phyloP scores from a whole-genome alignment of 1,140 invertebrate genomes.

The Drosophila ananassae region DNA sequence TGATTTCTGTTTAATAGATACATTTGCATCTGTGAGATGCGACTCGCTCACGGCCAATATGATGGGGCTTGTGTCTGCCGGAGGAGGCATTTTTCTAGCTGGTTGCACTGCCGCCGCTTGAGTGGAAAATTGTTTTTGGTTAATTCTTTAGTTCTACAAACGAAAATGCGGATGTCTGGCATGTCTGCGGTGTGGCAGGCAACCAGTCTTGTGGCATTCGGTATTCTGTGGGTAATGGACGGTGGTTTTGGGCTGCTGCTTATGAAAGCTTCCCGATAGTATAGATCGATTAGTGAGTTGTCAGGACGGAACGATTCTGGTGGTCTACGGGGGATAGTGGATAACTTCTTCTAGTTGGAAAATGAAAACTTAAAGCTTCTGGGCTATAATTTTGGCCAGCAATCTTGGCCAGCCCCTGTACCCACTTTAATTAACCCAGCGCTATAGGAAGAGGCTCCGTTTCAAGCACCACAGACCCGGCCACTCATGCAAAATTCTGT shows the following conservation, averaged over 20 bases:
- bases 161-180: slow-evolving; percentile 24
- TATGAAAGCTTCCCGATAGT: not conserved
- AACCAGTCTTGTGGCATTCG: slow-evolving; percentile 12
- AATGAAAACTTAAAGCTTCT: not conserved
- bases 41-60: slow-evolving; percentile 43
- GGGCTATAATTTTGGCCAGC: not conserved
- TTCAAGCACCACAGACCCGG: slow-evolving; percentile 8
- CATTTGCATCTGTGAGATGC: slow-evolving; percentile 75
- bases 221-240: slow-evolving; percentile 49
- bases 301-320: slow-evolving; percentile 4
- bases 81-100: slow-evolving; percentile 68
- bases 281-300: slow-evolving; percentile 43
- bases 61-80: slow-evolving; percentile 22
- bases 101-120: slow-evolving; percentile 65
- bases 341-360: not conserved
- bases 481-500: slow-evolving; percentile 46
- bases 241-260: slow-evolving; percentile 1
- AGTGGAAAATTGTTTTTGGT: slow-evolving; percentile 79
- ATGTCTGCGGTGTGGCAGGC: slow-evolving; percentile 23
- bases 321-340: not conserved
- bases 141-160: slow-evolving; percentile 50
- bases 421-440: slow-evolving; percentile 23
- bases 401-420: not conserved
- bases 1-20: slow-evolving; percentile 82
- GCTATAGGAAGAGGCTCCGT: not conserved